Percentiles rank a stretch among this genome's conserved stretches.
Conservation (phyloP, 2,113 vertebrate genomes). For the Sylvia atricapilla region DNA sequence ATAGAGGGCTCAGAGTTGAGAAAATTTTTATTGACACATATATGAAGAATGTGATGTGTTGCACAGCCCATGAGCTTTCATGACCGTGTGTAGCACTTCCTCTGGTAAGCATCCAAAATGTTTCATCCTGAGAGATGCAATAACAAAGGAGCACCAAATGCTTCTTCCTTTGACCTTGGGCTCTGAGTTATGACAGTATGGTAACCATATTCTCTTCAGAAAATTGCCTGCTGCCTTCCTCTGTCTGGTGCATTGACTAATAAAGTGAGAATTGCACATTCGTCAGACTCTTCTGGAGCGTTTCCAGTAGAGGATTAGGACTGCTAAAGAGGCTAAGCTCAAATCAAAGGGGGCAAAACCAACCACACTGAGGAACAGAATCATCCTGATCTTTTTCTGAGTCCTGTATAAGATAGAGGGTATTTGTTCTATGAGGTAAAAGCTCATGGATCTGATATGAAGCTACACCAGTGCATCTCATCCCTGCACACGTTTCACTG, state of each 20-base stretch:
- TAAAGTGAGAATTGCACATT: background rate
- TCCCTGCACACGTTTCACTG: background rate
- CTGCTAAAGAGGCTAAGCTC: background rate
- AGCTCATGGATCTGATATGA: background rate
- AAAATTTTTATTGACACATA: background rate
- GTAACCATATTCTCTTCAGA: background rate
- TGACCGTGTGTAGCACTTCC: background rate
- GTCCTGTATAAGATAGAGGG: background rate
- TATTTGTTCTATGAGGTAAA: background rate
- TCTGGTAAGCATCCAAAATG: background rate
- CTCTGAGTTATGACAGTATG: background rate
- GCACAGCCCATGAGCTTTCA: background rate
- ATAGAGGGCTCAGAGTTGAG: background rate
- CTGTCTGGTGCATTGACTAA: background rate
- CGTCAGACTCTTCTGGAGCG: background rate
- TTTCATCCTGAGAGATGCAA: background rate
- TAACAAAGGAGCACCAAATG: background rate
- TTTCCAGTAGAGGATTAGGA: background rate
- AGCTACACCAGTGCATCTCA: accelerated
- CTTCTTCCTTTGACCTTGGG: background rate
- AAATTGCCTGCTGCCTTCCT: background rate
- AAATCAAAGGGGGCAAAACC: background rate
- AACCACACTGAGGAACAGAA: background rate
- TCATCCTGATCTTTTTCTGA: background rate
- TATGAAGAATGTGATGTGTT: background rate